Conservation (phyloP, 2,113 vertebrate species). For the Saccopteryx leptura region DNA sequence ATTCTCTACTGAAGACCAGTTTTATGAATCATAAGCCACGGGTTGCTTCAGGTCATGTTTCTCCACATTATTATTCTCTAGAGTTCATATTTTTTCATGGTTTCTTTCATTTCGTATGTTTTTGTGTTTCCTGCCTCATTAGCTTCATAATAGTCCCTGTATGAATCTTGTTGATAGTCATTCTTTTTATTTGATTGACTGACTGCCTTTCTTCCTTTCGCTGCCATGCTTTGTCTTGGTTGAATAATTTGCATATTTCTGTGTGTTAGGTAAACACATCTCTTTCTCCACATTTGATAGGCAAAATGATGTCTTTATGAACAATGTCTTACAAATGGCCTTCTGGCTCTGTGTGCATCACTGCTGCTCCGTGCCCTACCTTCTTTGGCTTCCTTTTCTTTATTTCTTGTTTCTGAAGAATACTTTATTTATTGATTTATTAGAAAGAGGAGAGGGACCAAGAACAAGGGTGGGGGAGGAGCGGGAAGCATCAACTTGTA, state of each 20-base stretch:
- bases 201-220: not conserved
- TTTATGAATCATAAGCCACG: not conserved
- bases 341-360: not conserved
- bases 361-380: too few relatives aligned
- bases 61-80: not conserved
- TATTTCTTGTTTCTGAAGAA: too few relatives aligned
- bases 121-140: not conserved
- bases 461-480: too few relatives aligned
- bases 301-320: not conserved
- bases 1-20: not conserved
- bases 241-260: not conserved
- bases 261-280: not conserved
- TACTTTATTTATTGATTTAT: too few relatives aligned
- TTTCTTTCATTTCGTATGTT: slow-evolving; percentile 32
- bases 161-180: not conserved
- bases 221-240: not conserved
- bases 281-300: not conserved
- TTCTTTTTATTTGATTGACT: not conserved
- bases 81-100: not conserved
- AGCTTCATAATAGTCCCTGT: not conserved
- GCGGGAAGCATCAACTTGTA: too few relatives aligned
- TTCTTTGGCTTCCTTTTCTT: not conserved
- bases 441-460: too few relatives aligned
- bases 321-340: not conserved
- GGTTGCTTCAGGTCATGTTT: not conserved